phyloP scores from a whole-genome alignment of 2,797 vertebrate genomes.

The Gambelia wislizenii region DNA sequence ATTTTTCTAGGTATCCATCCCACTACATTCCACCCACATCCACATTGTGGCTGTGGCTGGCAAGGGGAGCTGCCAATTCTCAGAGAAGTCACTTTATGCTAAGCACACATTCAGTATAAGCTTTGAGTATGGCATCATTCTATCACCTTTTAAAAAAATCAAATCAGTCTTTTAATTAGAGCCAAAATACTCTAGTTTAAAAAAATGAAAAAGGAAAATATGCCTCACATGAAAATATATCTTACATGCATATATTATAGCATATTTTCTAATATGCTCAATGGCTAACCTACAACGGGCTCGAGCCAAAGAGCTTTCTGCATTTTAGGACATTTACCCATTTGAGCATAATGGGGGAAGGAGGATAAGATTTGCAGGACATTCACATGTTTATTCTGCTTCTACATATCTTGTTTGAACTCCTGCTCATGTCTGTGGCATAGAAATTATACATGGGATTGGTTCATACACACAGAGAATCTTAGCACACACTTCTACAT shows the following conservation, averaged over 20 bases:
- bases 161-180: neutral
- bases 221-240: neutral
- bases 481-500: neutral
- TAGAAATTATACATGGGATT: neutral
- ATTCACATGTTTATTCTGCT: neutral
- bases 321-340: neutral
- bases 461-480: neutral
- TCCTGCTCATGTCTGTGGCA: neutral
- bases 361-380: neutral
- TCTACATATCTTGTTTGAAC: neutral
- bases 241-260: neutral
- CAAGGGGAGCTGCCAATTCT: neutral
- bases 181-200: neutral
- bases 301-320: neutral
- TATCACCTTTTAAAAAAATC: neutral
- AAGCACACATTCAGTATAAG: neutral
- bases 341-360: neutral
- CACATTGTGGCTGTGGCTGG: neutral
- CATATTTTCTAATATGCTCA: conserved; percentile 1
- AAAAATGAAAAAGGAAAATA: neutral
- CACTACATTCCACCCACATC: neutral
- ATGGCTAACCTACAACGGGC: neutral
- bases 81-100: neutral
- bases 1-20: neutral
- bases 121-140: neutral